Conservation (phyloP, 2,113 vertebrate genomes). For the Paraplagusia blochii region DNA sequence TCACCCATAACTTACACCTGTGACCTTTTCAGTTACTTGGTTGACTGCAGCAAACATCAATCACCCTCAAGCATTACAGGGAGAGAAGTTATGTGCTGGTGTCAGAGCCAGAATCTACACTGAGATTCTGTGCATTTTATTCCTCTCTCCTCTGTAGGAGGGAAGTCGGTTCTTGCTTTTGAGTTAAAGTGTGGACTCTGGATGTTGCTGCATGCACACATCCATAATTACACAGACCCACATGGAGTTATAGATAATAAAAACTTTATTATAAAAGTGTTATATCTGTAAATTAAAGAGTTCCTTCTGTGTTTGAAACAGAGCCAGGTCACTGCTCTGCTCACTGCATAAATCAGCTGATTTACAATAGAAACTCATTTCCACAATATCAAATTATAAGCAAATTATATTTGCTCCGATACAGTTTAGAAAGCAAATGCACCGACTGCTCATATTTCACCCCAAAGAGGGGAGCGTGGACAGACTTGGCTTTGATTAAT, state of each 20-base stretch:
- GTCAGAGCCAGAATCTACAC: conserved; percentile 9
- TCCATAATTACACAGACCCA: no score
- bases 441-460: background rate
- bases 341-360: background rate
- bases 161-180: conserved; percentile 23
- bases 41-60: conserved; percentile 9
- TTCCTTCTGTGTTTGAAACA: background rate
- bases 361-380: background rate
- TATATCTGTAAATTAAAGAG: background rate
- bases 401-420: background rate
- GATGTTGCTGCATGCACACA: background rate
- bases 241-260: no score
- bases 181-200: conserved; percentile 18
- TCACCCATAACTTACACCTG: background rate
- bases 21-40: conserved; percentile 16
- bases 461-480: background rate
- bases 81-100: conserved; percentile 18
- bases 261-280: no score
- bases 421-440: background rate
- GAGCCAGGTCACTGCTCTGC: background rate
- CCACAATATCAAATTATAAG: background rate
- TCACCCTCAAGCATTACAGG: background rate
- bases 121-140: conserved; percentile 13
- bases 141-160: conserved; percentile 11
- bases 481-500: background rate